phyloP scores from a whole-genome alignment of 2,888 invertebrate genomes.

The Nomada flava region DNA sequence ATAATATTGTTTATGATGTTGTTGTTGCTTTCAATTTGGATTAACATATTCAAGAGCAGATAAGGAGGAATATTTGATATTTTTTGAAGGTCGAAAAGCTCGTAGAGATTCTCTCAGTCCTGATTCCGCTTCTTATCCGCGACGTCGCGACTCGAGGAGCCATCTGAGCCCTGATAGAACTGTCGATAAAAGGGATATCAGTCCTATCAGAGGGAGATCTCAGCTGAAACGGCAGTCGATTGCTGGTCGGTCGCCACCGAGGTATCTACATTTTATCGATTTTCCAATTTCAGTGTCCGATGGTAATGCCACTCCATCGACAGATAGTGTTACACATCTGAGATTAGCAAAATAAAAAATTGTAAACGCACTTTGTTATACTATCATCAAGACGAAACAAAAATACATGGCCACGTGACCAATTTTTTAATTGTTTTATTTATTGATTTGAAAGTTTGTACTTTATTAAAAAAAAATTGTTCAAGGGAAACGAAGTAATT shows the following conservation, averaged over 20 bases:
- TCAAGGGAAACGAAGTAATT: no score
- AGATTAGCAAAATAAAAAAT: not conserved
- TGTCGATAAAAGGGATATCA: constrained; percentile 89
- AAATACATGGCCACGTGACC: no score
- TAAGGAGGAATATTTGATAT: not conserved
- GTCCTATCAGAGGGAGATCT: constrained; percentile 90
- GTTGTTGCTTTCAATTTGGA: no score
- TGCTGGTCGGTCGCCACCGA: constrained; percentile 85
- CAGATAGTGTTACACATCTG: not conserved
- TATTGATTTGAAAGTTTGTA: no score
- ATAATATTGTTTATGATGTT: no score
- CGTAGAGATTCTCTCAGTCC: constrained; percentile 95
- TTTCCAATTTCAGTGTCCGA: not conserved
- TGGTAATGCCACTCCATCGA: constrained; percentile 15
- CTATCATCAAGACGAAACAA: no score
- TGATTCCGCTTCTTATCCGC: constrained; percentile 91
- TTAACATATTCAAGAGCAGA: no score
- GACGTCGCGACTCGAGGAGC: constrained; percentile 90
- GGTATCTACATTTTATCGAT: constrained; percentile 73
- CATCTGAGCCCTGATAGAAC: constrained; percentile 93
- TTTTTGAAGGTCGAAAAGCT: constrained; percentile 87
- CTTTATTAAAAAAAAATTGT: no score
- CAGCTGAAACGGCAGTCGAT: constrained; percentile 92
- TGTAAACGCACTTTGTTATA: no score
- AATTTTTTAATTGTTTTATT: no score